These are phyloP conservation scores for Parnassius glacialis DNA, from an alignment of 2,888 invertebrate genomes.

Conservation along the genomic window DNA sequence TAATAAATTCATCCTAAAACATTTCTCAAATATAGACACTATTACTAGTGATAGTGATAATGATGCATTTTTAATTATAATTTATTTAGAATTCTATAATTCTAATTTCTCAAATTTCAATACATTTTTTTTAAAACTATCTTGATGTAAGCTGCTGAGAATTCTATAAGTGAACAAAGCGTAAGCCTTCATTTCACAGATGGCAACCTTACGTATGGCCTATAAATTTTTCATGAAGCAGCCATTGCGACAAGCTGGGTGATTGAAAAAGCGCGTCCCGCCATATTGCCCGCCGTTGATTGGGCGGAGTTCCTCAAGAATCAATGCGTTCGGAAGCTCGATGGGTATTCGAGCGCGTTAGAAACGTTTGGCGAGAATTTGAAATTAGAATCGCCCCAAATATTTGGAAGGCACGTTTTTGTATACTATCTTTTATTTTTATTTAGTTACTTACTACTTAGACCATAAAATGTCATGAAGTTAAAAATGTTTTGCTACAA, in stretches of 20 bases:
- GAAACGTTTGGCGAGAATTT: conserved; percentile 32
- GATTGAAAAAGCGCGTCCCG: conserved; percentile 69
- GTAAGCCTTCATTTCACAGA: conserved; percentile 18
- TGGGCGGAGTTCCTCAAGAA: conserved; percentile 42
- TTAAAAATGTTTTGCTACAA: too few relatives aligned
- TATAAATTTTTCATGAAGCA: conserved; percentile 77
- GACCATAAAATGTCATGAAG: too few relatives aligned
- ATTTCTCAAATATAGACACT: too few relatives aligned
- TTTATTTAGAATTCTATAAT: too few relatives aligned
- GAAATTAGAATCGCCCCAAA: conserved; percentile 32
- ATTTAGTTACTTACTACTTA: too few relatives aligned
- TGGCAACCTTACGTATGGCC: conserved; percentile 33
- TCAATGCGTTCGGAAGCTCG: conserved; percentile 34
- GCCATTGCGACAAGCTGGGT: conserved; percentile 52
- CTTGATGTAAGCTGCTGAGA: too few relatives aligned
- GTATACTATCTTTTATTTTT: not conserved
- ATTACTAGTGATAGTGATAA: too few relatives aligned
- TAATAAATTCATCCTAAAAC: too few relatives aligned
- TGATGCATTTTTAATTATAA: too few relatives aligned
- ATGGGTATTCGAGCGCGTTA: conserved; percentile 30
- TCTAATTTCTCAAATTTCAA: too few relatives aligned
- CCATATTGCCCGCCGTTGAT: conserved; percentile 58
- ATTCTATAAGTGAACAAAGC: not conserved
- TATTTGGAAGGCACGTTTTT: conserved; percentile 2
- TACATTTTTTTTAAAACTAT: too few relatives aligned